A percentile compares a stretch with the other conserved stretches of the same genome.
Evolutionary conservation across 1,140 invertebrate genomes (phyloP).

Genomic region (Amyelois transitella): DNA sequence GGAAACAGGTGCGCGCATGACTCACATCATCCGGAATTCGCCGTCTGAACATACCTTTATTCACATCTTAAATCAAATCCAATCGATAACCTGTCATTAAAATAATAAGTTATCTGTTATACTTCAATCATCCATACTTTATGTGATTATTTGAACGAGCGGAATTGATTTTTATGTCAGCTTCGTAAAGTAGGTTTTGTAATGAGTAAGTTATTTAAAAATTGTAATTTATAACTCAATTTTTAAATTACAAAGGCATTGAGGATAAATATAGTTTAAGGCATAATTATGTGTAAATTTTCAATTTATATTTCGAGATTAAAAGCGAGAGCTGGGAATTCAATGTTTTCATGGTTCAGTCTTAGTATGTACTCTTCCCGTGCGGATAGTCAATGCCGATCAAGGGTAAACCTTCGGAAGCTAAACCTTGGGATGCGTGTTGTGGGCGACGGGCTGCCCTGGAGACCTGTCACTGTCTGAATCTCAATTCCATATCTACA

Average conservation of each 20-base stretch:
- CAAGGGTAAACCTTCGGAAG: too few relatives aligned
- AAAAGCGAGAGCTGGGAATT: too few relatives aligned
- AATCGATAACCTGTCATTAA: slow-evolving; percentile 11
- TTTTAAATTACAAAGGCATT: background rate
- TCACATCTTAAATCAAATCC: slow-evolving; percentile 1
- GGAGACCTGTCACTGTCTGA: too few relatives aligned
- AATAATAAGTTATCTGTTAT: slow-evolving; percentile 15
- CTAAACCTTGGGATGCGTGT: too few relatives aligned
- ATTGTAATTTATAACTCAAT: slow-evolving; percentile 10
- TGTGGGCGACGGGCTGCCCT: too few relatives aligned
- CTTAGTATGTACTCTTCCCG: too few relatives aligned
- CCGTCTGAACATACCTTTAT: background rate
- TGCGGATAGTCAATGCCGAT: too few relatives aligned
- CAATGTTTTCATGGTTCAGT: too few relatives aligned
- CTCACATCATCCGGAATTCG: background rate
- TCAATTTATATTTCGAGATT: slow-evolving; percentile 13
- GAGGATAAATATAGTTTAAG: slow-evolving; percentile 9
- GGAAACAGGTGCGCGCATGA: background rate
- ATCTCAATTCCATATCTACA: too few relatives aligned
- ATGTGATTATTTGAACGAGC: background rate
- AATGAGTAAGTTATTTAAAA: background rate
- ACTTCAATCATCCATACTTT: slow-evolving; percentile 1
- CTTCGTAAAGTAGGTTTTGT: background rate
- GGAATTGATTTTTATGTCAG: background rate
- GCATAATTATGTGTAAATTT: slow-evolving; percentile 10